These are phyloP conservation scores for Dorcus parallelipipedus DNA, from an alignment of 2,888 invertebrate genomes.

Conservation along the genomic window DNA sequence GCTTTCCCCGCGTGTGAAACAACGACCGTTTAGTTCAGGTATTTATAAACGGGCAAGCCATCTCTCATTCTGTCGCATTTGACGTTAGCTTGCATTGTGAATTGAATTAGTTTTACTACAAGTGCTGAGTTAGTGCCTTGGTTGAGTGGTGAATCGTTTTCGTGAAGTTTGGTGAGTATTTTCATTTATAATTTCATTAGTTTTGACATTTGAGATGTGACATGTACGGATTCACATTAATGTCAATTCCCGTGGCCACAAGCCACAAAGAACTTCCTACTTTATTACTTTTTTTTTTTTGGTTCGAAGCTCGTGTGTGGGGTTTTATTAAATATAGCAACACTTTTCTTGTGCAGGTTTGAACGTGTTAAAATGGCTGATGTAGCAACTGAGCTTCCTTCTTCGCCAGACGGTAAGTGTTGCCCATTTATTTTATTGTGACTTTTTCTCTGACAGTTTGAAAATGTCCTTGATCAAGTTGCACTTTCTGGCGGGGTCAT, in stretches of 20 bases:
- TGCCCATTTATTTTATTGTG: neutral
- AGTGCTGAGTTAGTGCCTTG: neutral
- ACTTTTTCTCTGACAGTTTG: neutral
- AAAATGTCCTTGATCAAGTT: neutral
- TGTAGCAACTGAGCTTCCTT: conserved; percentile 7
- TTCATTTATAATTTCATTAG: neutral
- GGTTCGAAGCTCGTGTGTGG: conserved; percentile 1
- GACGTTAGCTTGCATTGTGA: conserved; percentile 1
- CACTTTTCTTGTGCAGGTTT: neutral
- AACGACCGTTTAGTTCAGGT: conserved; percentile 12
- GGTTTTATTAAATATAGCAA: neutral
- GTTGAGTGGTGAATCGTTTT: conserved; percentile 3
- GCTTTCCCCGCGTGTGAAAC: conserved; percentile 14
- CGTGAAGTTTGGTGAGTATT: conserved; percentile 8
- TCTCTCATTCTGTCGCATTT: neutral
- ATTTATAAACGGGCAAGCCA: conserved; percentile 9
- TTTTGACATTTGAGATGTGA: neutral
- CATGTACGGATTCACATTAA: neutral
- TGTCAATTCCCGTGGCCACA: neutral
- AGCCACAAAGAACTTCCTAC: neutral
- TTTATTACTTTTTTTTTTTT: neutral
- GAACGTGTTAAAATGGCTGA: conserved; percentile 8
- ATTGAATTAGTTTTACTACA: neutral
- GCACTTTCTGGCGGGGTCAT: neutral
- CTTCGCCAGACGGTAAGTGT: conserved; percentile 13